phyloP scores from a whole-genome alignment of 1,140 invertebrate species.

The Hetaerina americana region DNA sequence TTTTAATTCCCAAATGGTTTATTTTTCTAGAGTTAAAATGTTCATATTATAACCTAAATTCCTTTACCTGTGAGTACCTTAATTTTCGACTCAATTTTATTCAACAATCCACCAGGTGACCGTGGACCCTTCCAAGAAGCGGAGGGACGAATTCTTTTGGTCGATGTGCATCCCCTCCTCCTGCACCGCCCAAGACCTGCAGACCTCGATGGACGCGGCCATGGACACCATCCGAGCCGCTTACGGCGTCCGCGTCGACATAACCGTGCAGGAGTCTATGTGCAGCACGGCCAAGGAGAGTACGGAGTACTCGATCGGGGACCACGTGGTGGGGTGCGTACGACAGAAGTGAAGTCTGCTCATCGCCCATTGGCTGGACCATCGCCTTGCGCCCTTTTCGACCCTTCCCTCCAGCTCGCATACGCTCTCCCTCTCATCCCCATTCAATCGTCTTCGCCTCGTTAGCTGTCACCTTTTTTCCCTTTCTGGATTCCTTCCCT shows the following conservation, averaged over 20 bases:
- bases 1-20: no score
- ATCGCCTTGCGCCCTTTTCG: background rate
- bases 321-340: background rate
- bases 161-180: slow-evolving; percentile 7
- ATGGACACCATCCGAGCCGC: background rate
- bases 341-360: no score
- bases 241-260: background rate
- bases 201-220: background rate
- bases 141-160: slow-evolving; percentile 3
- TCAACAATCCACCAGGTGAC: slow-evolving; percentile 1
- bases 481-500: no score
- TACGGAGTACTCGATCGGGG: background rate
- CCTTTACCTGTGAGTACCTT: background rate
- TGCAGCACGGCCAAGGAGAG: background rate
- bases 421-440: no score
- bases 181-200: slow-evolving; percentile 4
- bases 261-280: background rate
- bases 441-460: background rate
- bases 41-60: no score
- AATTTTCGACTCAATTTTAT: background rate
- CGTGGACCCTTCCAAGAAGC: slow-evolving; percentile 8
- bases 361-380: no score
- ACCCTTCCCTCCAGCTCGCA: no score
- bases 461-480: no score
- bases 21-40: no score